Percentiles rank a stretch among this genome's conserved stretches.
Conservation (phyloP, 2,888 invertebrate genomes). For the Neoaliturus tenellus region DNA sequence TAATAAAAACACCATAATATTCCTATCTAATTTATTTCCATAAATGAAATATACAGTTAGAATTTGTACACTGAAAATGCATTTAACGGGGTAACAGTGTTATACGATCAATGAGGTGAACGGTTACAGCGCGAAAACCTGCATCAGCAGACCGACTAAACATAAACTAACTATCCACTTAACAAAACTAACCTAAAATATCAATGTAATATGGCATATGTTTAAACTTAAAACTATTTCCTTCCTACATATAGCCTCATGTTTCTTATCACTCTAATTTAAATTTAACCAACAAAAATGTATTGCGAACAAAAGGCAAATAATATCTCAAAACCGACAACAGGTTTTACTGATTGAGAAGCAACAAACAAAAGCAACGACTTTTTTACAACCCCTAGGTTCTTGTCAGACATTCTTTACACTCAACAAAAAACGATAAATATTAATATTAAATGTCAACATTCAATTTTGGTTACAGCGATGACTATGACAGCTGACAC, state of each 20-base stretch:
- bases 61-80: conserved; percentile 24
- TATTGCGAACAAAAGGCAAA: not conserved
- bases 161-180: conserved; percentile 3
- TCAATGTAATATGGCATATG: not conserved
- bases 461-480: not conserved
- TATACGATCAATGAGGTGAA: not conserved
- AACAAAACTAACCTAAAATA: conserved; percentile 20
- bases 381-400: not conserved
- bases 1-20: not conserved
- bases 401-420: not conserved
- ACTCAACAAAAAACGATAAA: not conserved
- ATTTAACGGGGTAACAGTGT: conserved; percentile 12
- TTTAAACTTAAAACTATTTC: not conserved
- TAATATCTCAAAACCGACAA: not conserved
- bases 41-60: conserved; percentile 38
- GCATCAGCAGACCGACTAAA: not conserved
- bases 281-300: not conserved
- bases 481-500: not conserved
- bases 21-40: conserved; percentile 41
- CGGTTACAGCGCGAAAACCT: not conserved
- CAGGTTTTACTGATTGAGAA: not conserved
- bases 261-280: not conserved
- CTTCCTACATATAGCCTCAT: not conserved
- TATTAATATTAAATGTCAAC: conserved; percentile 9
- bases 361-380: not conserved